Conservation (phyloP, 2,888 invertebrate species). For the Parnassius smintheus region DNA sequence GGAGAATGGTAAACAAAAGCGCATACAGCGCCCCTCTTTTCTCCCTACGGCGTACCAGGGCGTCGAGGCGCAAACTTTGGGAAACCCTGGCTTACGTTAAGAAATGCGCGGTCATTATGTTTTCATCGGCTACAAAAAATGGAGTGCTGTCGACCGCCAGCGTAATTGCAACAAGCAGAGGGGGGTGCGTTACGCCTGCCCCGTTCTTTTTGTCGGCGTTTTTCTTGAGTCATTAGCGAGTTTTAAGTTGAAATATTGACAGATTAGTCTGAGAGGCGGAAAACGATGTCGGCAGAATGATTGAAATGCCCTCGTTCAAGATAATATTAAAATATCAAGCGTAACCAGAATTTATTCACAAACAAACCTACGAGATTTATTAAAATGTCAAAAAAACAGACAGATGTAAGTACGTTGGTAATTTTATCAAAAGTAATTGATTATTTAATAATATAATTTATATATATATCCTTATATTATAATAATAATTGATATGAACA, state of each 20-base stretch:
- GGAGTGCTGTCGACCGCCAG: constrained; percentile 27
- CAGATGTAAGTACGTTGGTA: no score
- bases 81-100: constrained; percentile 15
- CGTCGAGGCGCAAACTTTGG: no score
- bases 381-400: no score
- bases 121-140: constrained; percentile 27
- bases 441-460: no score
- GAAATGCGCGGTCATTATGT: constrained; percentile 27
- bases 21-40: no score
- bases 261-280: constrained; percentile 13
- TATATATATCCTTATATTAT: no score
- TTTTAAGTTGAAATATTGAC: constrained; percentile 23
- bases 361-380: no score
- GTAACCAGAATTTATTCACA: no score
- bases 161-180: constrained; percentile 18
- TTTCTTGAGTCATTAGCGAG: constrained; percentile 21
- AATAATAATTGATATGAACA: no score
- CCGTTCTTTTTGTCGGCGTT: constrained; percentile 18
- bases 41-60: no score
- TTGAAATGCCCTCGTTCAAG: constrained; percentile 5
- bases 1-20: no score
- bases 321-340: not conserved
- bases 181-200: constrained; percentile 9
- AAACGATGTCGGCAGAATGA: not conserved
- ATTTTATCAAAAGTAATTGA: no score